A percentile compares a stretch with the other conserved stretches of the same genome.
Evolutionary conservation across 2,888 invertebrate genomes (phyloP).

Genomic region (Protophormia terraenovae): DNA sequence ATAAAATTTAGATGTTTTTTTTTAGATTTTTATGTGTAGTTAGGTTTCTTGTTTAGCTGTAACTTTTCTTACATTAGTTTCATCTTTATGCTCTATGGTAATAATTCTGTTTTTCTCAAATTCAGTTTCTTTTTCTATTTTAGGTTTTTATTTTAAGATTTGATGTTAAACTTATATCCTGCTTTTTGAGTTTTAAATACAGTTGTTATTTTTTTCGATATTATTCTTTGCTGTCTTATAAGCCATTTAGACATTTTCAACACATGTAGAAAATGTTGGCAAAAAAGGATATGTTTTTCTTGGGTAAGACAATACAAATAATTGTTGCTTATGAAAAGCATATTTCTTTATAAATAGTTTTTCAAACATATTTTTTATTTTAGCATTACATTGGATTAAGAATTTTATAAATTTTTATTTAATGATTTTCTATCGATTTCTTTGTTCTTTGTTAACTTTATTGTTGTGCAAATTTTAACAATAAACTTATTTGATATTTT

Average conservation of each 20-base stretch:
- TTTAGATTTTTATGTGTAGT: background rate
- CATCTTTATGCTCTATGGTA: slow-evolving; percentile 19
- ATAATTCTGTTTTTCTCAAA: background rate
- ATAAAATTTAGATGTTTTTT: background rate
- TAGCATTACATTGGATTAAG: no score
- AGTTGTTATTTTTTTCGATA: background rate
- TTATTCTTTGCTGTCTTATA: slow-evolving; percentile 26
- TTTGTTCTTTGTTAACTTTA: no score
- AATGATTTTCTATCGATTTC: no score
- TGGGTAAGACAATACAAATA: background rate
- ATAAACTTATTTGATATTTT: no score
- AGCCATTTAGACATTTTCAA: slow-evolving; percentile 52
- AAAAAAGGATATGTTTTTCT: background rate
- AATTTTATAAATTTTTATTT: no score
- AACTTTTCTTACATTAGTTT: slow-evolving; percentile 30
- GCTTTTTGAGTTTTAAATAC: background rate
- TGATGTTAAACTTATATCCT: slow-evolving; percentile 28
- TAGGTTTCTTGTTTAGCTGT: background rate
- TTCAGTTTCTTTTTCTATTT: background rate
- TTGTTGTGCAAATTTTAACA: no score
- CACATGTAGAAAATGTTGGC: slow-evolving; percentile 38
- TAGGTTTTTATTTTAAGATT: background rate
- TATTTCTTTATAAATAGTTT: no score
- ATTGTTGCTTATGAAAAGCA: background rate
- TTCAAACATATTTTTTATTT: no score